phyloP scores from a whole-genome alignment of 1,140 invertebrate genomes.

The Brachionus plicatilis region DNA sequence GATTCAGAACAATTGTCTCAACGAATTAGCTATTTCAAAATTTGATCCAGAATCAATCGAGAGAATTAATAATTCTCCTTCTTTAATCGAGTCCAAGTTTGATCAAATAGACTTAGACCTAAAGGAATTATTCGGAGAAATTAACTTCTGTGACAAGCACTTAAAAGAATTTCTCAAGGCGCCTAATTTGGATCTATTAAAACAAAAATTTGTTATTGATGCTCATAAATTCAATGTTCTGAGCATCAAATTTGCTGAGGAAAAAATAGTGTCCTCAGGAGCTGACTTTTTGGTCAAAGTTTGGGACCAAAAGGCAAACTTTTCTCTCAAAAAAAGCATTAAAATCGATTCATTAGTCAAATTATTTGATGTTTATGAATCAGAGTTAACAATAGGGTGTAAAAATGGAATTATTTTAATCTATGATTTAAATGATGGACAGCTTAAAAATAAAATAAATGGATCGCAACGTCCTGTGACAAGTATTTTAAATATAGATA shows the following conservation, averaged over 20 bases:
- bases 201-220: neutral
- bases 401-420: neutral
- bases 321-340: neutral
- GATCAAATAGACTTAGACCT: neutral
- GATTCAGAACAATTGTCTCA: neutral
- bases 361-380: neutral
- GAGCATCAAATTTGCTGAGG: neutral
- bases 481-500: neutral
- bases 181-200: neutral
- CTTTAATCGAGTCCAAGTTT: neutral
- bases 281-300: neutral
- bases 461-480: neutral
- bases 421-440: neutral
- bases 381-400: neutral
- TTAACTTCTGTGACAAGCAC: neutral
- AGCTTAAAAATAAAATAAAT: neutral
- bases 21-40: neutral
- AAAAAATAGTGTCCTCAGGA: neutral
- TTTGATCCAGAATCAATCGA: neutral
- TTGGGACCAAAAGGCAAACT: neutral
- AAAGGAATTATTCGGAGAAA: neutral
- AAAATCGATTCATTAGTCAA: neutral
- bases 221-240: neutral
- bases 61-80: neutral
- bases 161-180: neutral